Evolutionary conservation across 2,797 vertebrate species (phyloP).

Genomic region (Pseudotriccus pelzelni): DNA sequence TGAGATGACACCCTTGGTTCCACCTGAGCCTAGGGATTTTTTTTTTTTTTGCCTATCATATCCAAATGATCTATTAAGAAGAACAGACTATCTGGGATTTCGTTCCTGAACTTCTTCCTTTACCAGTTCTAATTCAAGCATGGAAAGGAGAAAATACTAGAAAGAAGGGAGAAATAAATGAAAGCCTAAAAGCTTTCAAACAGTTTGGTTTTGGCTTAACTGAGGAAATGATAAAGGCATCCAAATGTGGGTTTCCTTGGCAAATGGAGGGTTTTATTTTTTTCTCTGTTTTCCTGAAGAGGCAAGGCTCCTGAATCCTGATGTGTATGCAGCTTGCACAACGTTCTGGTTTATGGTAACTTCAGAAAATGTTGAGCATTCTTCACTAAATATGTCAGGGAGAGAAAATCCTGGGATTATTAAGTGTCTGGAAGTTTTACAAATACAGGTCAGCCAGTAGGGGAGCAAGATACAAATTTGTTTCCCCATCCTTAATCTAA

Average conservation of each 20-base stretch:
- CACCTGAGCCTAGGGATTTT: background rate
- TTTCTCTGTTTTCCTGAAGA: background rate
- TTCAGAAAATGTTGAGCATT: conserved; percentile 25
- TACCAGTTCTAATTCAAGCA: conserved; percentile 47
- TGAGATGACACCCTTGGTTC: background rate
- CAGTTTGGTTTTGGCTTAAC: conserved; percentile 11
- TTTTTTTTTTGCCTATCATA: background rate
- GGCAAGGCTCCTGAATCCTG: background rate
- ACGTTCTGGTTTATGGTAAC: background rate
- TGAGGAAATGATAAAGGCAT: conserved; percentile 13
- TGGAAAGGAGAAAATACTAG: conserved; percentile 40
- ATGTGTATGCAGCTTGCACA: background rate
- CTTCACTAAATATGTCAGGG: conserved; percentile 34
- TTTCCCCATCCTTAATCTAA: conserved; percentile 25
- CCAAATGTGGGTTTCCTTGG: conserved; percentile 11
- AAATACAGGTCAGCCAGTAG: conserved; percentile 9
- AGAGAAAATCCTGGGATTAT: conserved; percentile 17
- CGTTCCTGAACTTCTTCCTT: background rate
- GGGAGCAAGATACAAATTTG: background rate
- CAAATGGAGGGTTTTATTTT: background rate
- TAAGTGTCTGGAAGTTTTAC: conserved; percentile 23
- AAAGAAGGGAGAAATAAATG: conserved; percentile 46
- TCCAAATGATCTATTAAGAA: background rate
- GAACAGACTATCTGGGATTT: background rate
- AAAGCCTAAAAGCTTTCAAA: conserved; percentile 28